phyloP scores from a whole-genome alignment of 2,888 invertebrate genomes.

The Cordilura impudica region DNA sequence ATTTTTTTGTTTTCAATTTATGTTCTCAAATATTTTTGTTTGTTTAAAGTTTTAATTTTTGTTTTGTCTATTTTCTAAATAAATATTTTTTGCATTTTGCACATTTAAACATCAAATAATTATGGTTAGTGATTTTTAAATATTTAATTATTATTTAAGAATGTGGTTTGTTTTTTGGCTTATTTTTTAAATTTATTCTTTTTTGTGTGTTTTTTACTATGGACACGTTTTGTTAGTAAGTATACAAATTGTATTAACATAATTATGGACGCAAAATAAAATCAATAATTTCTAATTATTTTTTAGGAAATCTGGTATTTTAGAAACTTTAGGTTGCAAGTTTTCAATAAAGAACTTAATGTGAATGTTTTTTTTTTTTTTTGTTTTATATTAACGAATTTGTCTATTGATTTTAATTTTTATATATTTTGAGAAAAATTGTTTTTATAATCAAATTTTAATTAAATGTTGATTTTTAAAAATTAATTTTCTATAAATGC shows the following conservation, averaged over 20 bases:
- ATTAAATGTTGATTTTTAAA: conserved; percentile 25
- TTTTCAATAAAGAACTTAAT: conserved; percentile 25
- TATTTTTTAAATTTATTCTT: not conserved
- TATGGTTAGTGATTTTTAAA: conserved; percentile 34
- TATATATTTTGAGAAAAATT: conserved; percentile 32
- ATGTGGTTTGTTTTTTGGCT: conserved; percentile 1
- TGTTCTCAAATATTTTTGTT: conserved; percentile 10
- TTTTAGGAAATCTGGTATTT: conserved; percentile 45
- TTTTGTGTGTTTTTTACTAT: conserved; percentile 6
- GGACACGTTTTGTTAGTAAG: conserved; percentile 10
- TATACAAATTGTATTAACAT: conserved; percentile 10
- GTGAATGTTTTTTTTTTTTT: not conserved
- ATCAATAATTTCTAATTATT: conserved; percentile 39
- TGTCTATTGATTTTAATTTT: not conserved
- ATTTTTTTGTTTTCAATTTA: conserved; percentile 7
- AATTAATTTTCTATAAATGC: conserved; percentile 59
- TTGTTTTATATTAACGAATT: no score
- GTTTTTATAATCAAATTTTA: no score
- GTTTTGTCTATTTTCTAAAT: conserved; percentile 33
- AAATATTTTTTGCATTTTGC: conserved; percentile 39
- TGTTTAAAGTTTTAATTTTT: conserved; percentile 8
- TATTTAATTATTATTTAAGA: not conserved
- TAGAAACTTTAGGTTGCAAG: conserved; percentile 60
- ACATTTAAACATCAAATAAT: conserved; percentile 59
- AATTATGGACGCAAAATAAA: conserved; percentile 60